These are phyloP conservation scores for Procambarus clarkii DNA, from an alignment of 1,140 invertebrate genomes.

Conservation along the genomic window DNA sequence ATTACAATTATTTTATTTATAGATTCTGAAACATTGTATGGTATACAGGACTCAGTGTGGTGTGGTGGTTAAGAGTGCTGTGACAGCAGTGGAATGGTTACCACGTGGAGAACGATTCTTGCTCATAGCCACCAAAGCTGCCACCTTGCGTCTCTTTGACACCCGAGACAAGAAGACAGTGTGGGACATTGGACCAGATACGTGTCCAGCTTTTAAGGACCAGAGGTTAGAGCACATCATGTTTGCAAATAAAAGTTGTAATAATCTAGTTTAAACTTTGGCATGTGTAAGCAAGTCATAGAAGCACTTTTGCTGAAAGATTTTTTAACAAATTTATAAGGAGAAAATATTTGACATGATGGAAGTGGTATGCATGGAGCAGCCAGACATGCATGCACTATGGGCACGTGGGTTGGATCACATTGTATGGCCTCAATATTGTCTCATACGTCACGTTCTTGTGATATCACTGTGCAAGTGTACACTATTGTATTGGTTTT, in stretches of 20 bases:
- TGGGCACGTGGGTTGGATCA: too few relatives aligned
- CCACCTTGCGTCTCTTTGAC: constrained; percentile 81
- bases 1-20: constrained; percentile 44
- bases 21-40: neutral
- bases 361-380: too few relatives aligned
- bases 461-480: too few relatives aligned
- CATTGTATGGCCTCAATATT: too few relatives aligned
- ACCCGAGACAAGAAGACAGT: constrained; percentile 81
- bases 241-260: neutral
- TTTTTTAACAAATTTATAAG: too few relatives aligned
- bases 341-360: too few relatives aligned
- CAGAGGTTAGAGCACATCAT: constrained; percentile 66
- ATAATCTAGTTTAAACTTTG: too few relatives aligned
- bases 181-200: constrained; percentile 79
- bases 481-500: too few relatives aligned
- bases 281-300: too few relatives aligned
- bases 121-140: constrained; percentile 81
- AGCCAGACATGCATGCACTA: too few relatives aligned
- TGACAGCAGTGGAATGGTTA: constrained; percentile 82
- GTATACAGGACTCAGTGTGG: constrained; percentile 78
- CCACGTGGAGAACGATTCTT: constrained; percentile 82
- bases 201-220: constrained; percentile 67
- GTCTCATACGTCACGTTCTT: too few relatives aligned
- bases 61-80: constrained; percentile 79
- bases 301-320: too few relatives aligned